phyloP scores from a whole-genome alignment of 2,113 vertebrate species.

The Dermatemys mawii region DNA sequence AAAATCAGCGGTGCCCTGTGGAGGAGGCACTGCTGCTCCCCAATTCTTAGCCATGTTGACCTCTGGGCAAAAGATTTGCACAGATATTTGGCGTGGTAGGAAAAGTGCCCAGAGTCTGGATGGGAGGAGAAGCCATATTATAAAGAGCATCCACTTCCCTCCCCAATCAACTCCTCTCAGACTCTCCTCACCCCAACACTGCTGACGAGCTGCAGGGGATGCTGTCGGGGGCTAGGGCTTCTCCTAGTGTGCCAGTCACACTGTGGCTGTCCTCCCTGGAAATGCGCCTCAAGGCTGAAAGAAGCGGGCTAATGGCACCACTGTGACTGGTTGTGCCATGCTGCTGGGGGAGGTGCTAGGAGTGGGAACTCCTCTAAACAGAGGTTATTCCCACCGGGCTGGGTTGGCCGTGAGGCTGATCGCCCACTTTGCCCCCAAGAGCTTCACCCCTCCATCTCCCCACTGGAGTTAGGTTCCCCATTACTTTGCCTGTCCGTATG shows the following conservation, averaged over 20 bases:
- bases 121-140: neutral
- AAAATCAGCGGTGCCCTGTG: neutral
- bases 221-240: neutral
- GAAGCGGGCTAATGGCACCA: neutral
- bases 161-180: neutral
- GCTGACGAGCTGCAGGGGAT: neutral
- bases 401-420: neutral
- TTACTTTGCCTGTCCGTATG: neutral
- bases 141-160: neutral
- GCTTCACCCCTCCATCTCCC: neutral
- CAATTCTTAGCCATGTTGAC: neutral
- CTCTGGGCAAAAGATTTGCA: rapidly evolving
- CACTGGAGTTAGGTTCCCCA: neutral
- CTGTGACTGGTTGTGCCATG: neutral
- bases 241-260: neutral
- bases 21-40: neutral
- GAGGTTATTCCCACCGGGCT: neutral
- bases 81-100: neutral
- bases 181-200: neutral
- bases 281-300: neutral
- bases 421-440: neutral
- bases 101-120: neutral
- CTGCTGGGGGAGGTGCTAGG: neutral
- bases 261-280: neutral
- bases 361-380: neutral